Percentiles rank a stretch among this genome's conserved stretches.
Conservation (phyloP, 2,888 invertebrate species). For the Eupithecia dodoneata region DNA sequence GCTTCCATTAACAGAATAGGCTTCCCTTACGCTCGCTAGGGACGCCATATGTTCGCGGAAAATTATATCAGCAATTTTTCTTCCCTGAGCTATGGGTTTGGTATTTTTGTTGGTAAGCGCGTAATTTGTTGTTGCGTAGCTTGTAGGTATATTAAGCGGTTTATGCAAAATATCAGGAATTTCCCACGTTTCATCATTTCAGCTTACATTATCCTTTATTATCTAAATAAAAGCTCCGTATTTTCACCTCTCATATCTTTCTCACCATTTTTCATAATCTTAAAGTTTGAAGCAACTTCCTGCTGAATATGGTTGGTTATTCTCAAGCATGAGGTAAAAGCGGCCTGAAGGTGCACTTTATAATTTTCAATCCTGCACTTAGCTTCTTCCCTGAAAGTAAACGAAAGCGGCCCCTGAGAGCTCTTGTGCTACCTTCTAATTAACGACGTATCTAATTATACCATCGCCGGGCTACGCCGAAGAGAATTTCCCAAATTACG, state of each 20-base stretch:
- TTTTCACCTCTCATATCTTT: background rate
- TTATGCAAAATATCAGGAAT: slow-evolving; percentile 1
- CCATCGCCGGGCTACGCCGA: slow-evolving; percentile 66
- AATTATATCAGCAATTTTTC: slow-evolving; percentile 78
- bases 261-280: background rate
- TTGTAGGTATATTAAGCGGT: slow-evolving; percentile 21
- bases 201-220: background rate
- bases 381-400: slow-evolving; percentile 56
- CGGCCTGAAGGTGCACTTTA: slow-evolving; percentile 23
- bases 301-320: slow-evolving; percentile 8
- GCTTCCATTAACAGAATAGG: slow-evolving; percentile 80
- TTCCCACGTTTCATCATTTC: background rate
- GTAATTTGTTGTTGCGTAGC: slow-evolving; percentile 31
- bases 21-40: slow-evolving; percentile 57
- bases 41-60: slow-evolving; percentile 74
- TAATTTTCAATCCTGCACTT: slow-evolving; percentile 34
- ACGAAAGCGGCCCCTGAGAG: slow-evolving; percentile 70
- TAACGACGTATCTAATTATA: slow-evolving; percentile 81
- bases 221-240: background rate
- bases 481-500: slow-evolving; percentile 77
- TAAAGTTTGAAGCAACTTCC: slow-evolving; percentile 10
- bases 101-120: slow-evolving; percentile 39
- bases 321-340: slow-evolving; percentile 9
- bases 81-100: slow-evolving; percentile 46
- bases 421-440: slow-evolving; percentile 76